Evolutionary conservation across 53 echinoderm and acorn worm genomes (phyloP), one percentile per base, ranked within the genome.

Genomic region (Hippasteria phrygiana): DNA sequence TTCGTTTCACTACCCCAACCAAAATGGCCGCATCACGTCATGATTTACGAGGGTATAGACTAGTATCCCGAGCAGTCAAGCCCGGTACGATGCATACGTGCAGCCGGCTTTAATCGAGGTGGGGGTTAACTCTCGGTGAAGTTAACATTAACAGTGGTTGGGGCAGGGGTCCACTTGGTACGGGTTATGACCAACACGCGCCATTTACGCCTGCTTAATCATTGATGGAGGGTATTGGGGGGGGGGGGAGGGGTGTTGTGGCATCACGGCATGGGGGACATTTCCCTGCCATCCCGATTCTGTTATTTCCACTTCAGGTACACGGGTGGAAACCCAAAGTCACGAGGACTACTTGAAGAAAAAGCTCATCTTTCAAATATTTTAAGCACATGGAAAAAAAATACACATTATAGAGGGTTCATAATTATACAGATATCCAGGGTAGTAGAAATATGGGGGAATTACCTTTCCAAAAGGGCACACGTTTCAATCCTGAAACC

Each of bases 151-250:
- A n/a, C n/a, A n/a, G n/a, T n/a, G n/a, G n/a, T n/a, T n/a, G n/a
- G n/a, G n/a, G n/a, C n/a, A n/a, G n/a, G n/a, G n/a, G n/a, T n/a
- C n/a, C n/a, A n/a, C n/a, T n/a, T n/a, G n/a, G n/a, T n/a, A n/a
- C 47, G 5, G 37, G 56, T 56, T 27, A 22, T 41, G 78, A 78
- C 78, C 78, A 54, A 11, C 56, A 78, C 78, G 59, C 78, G 55
- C 59, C 78, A 55, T 78, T 66, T 39, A 78, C 78, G 56, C 78
- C 37, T 40, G 56, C 56, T 78, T 39, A 78, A 78, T 62, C 78
- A 78, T 78, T 78, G 78, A 78, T 51, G 33, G 78, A 40, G 78
- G 18, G 78, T 29, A n/a, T n/a, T 35, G 17, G 26, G 59, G 20
- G 59, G 20, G 22, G 26, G 18, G 55, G 18, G 9, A 20, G 18